These are phyloP conservation scores for Illadopsis cleaveri DNA, from an alignment of 2,113 vertebrate species.

Conservation along the genomic window DNA sequence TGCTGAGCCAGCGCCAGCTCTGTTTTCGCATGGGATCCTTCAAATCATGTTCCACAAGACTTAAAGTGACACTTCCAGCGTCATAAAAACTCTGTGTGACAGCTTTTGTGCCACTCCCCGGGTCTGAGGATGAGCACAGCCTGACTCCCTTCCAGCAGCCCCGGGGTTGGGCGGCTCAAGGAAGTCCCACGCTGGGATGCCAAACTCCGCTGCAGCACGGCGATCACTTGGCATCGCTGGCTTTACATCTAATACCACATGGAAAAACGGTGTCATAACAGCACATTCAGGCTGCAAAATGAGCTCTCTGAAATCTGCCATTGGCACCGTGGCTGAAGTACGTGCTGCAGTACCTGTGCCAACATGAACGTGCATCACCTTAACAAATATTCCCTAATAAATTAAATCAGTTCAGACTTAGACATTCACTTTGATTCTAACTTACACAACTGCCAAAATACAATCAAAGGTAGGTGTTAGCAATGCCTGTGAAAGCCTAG, in stretches of 20 bases:
- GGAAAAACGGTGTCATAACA: not conserved
- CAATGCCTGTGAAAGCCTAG: not conserved
- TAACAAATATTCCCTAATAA: not conserved
- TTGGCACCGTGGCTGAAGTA: not conserved
- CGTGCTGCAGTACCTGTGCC: not conserved
- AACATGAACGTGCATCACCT: not conserved
- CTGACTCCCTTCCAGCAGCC: not conserved
- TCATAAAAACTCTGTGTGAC: not conserved
- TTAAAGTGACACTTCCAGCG: not conserved
- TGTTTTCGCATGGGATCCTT: accelerated
- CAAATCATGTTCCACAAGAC: not conserved
- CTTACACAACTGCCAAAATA: not conserved
- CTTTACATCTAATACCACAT: not conserved
- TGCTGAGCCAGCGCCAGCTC: not conserved
- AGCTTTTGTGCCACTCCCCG: not conserved
- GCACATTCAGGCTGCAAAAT: not conserved
- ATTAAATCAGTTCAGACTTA: not conserved
- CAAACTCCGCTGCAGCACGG: not conserved
- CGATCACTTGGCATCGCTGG: not conserved
- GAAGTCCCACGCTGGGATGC: not conserved
- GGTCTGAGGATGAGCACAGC: not conserved
- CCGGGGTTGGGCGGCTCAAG: accelerated
- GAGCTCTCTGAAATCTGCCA: not conserved
- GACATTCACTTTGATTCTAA: accelerated
- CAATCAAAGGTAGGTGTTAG: not conserved